phyloP scores from a whole-genome alignment of 2,888 invertebrate species.

The Agrochola lychnidis region DNA sequence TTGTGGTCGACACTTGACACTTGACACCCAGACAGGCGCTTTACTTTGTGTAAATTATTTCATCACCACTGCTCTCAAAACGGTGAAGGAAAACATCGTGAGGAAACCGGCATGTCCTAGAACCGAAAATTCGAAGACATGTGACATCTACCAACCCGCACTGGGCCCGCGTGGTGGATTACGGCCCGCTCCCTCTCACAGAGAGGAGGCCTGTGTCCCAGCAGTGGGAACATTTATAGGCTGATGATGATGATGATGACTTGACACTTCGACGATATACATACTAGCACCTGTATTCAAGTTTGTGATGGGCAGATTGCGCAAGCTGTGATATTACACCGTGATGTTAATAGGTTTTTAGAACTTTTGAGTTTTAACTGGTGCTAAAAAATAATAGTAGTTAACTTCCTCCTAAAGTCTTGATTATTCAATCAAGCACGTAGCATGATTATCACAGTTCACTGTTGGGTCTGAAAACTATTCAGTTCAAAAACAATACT shows the following conservation, averaged over 20 bases:
- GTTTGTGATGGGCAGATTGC: conserved; percentile 53
- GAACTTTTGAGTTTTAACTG: conserved; percentile 13
- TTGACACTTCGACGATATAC: conserved; percentile 63
- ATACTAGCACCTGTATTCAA: conserved; percentile 50
- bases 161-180: too few relatives aligned
- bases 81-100: too few relatives aligned
- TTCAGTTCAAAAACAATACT: not conserved
- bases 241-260: too few relatives aligned
- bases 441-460: not conserved
- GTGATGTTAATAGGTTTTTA: conserved; percentile 46
- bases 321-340: conserved; percentile 30
- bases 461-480: not conserved
- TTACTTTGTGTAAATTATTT: too few relatives aligned
- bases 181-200: too few relatives aligned
- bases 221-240: too few relatives aligned
- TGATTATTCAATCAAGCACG: not conserved
- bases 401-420: not conserved
- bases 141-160: too few relatives aligned
- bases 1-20: conserved; percentile 71
- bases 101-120: too few relatives aligned
- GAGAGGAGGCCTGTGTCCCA: too few relatives aligned
- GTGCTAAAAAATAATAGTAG: conserved; percentile 4
- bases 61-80: too few relatives aligned
- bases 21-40: too few relatives aligned
- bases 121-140: too few relatives aligned